These are phyloP conservation scores for Pitangus sulphuratus DNA, from an alignment of 2,797 vertebrate genomes.

Conservation along the genomic window DNA sequence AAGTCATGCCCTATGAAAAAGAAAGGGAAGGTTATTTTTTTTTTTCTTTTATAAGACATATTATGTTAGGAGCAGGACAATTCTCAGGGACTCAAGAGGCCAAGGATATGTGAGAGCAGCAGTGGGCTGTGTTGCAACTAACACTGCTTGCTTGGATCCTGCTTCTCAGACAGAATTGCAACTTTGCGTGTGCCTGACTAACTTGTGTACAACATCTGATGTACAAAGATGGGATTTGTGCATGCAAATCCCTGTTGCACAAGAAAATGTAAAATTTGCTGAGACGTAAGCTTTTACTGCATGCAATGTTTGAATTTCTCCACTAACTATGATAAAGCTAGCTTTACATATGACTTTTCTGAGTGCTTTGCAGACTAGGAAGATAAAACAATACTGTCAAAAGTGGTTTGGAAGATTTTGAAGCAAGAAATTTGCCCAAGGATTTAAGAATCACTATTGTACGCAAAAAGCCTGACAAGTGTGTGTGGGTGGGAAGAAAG, in stretches of 20 bases:
- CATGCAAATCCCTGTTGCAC: not conserved
- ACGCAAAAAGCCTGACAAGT: not conserved
- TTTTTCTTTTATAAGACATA: not conserved
- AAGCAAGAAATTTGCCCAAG: not conserved
- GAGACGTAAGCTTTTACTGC: not conserved
- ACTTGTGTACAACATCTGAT: not conserved
- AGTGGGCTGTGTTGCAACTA: not conserved
- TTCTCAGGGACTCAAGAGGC: rapidly evolving
- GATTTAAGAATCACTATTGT: not conserved
- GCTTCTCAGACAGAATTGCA: not conserved
- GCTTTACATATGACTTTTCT: not conserved
- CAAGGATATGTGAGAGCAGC: not conserved
- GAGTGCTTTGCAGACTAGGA: not conserved
- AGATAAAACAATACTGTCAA: not conserved
- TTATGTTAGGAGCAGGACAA: not conserved
- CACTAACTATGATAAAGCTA: not conserved
- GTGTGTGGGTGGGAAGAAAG: not conserved
- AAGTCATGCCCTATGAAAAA: not conserved
- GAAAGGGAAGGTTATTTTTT: not conserved
- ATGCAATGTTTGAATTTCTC: not conserved
- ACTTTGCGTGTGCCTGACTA: not conserved
- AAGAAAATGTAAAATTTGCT: not conserved
- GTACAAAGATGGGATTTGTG: not conserved
- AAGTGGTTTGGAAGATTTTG: not conserved
- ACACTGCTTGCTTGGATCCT: not conserved